Conservation (phyloP, 2,888 invertebrate genomes). For the Caenorhabditis becei region DNA sequence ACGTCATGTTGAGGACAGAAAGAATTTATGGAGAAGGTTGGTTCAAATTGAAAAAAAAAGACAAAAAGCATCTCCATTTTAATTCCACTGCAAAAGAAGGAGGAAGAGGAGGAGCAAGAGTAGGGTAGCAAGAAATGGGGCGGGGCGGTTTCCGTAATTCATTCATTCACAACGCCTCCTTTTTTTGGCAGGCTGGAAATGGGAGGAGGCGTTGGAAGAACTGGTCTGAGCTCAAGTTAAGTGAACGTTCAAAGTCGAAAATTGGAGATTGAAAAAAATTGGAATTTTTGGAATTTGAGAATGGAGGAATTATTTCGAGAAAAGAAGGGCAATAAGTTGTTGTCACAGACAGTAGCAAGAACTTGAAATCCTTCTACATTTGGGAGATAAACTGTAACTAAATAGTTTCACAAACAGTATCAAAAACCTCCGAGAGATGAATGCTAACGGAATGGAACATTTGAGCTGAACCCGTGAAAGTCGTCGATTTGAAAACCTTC, state of each 20-base stretch:
- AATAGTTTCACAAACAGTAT: too few relatives aligned
- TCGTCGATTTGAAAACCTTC: too few relatives aligned
- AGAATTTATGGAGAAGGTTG: neutral
- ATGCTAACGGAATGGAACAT: too few relatives aligned
- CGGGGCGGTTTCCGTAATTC: slow-evolving; percentile 13
- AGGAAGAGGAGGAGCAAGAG: neutral
- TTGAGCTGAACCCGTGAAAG: neutral
- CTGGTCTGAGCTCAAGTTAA: neutral
- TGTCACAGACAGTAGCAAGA: too few relatives aligned
- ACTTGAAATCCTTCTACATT: too few relatives aligned
- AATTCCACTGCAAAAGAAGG: slow-evolving; percentile 16
- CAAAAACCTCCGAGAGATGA: too few relatives aligned
- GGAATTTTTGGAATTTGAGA: too few relatives aligned
- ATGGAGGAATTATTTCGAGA: too few relatives aligned
- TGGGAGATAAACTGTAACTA: too few relatives aligned
- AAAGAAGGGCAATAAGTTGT: too few relatives aligned
- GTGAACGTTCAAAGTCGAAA: too few relatives aligned
- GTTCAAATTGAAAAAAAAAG: neutral
- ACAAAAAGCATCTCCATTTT: slow-evolving; percentile 1
- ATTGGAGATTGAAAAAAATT: too few relatives aligned
- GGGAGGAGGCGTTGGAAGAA: neutral
- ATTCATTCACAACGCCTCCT: slow-evolving; percentile 22
- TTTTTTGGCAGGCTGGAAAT: neutral
- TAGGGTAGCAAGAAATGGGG: neutral
- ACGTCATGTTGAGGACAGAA: neutral